Percentiles rank a stretch among this genome's conserved stretches.
Conservation (phyloP, 1,140 invertebrate genomes). For the Aphaenogaster ashmeadi region DNA sequence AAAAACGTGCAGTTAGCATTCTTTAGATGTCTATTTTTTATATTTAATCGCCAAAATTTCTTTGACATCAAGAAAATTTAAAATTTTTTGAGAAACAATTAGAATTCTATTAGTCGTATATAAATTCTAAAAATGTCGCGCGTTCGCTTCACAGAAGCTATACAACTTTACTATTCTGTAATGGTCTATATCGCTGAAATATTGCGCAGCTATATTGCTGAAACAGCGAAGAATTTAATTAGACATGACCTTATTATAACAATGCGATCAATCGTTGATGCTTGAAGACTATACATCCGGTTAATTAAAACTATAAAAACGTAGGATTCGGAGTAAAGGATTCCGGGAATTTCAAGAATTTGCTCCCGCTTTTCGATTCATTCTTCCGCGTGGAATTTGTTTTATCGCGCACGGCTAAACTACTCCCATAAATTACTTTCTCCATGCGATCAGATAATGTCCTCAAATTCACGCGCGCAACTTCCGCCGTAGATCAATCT, state of each 20-base stretch:
- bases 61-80: background rate
- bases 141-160: background rate
- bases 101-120: background rate
- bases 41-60: background rate
- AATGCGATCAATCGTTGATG: constrained; percentile 36
- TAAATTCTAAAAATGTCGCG: background rate
- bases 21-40: background rate
- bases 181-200: background rate
- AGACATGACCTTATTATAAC: background rate
- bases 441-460: constrained; percentile 82
- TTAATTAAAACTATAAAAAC: constrained; percentile 59
- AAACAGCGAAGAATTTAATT: constrained; percentile 43
- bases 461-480: constrained; percentile 82
- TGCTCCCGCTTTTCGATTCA: constrained; percentile 39
- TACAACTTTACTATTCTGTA: background rate
- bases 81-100: background rate
- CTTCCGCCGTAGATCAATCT: constrained; percentile 82
- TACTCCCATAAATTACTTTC: constrained; percentile 81
- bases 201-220: background rate
- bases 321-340: constrained; percentile 48
- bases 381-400: constrained; percentile 73
- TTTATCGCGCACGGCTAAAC: constrained; percentile 73
- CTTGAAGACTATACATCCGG: constrained; percentile 43
- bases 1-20: background rate
- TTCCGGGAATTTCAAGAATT: constrained; percentile 54